Base-by-base conservation (phyloP, 2,888 invertebrate genomes). In the Polia nebulosa region DNA sequence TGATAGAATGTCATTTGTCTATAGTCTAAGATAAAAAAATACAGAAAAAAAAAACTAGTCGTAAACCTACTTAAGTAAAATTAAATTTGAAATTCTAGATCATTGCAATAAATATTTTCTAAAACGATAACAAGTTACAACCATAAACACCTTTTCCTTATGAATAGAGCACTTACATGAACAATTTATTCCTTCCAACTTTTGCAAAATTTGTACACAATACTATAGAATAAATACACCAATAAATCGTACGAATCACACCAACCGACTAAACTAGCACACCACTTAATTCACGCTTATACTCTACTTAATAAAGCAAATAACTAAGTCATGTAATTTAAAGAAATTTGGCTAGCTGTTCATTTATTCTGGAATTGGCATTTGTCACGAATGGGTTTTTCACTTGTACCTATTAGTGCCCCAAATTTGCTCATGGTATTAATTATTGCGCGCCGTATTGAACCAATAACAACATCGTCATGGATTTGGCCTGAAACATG, bases 371-470 rank as follows among this genome's bases (percentile, higher is more conserved):
- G 27, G 55, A 60, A 73, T 52, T 62, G 3, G 22, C 15, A 47
- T 76, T 80, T 8, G 65, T 76, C 78, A 80, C 58, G 34, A 66
- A 27, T 65, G 80, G 80, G 71, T 71, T 80, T 77, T 76, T 22
- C 39, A 69, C 1, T 25, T 13, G 20, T n/a, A n/a, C n/a, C n/a
- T 49, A 52, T 15, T 41, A 34, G 9, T 57, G 51, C 22, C 52
- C 69, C 44, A 0, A 72, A 75, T 68, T 49, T 36, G 32, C 27
- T 39, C 20, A 36, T 4, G 7, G 13, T 44, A 41, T n/a, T 27
- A 13, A 56, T 52, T 44, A 63, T 13, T 74, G 49, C n/a, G 7
- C 27, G 29, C 17, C n/a, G 47, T 49, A 49, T 9, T 47, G 36
- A 8, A 27, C n/a, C 20, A 68, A 55, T 27, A 63, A 49, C n/a